Percentiles rank a stretch among this genome's conserved stretches.
Evolutionary conservation across 2,113 vertebrate species (phyloP).

Genomic region (Psephotus haematonotus): DNA sequence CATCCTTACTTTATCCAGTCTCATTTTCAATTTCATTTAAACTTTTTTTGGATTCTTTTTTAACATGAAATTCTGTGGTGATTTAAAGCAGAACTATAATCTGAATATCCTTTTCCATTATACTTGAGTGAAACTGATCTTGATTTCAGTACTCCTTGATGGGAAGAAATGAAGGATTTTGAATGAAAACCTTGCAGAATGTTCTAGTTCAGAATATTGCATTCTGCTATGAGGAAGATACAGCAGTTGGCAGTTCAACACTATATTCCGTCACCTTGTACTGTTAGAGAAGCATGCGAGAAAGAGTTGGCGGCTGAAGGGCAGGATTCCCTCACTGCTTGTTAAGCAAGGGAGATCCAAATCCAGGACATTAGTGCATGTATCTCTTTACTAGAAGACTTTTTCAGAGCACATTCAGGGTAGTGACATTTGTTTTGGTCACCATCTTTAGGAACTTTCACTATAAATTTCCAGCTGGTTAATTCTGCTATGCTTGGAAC

Average conservation of each 20-base stretch:
- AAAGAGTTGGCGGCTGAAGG: not conserved
- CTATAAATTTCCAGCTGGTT: not conserved
- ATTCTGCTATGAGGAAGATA: not conserved
- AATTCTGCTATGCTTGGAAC: not conserved
- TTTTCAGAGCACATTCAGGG: not conserved
- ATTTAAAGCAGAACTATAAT: not conserved
- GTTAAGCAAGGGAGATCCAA: not conserved
- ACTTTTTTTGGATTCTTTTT: not conserved
- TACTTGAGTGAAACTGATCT: not conserved
- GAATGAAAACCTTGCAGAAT: not conserved
- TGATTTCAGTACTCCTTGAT: not conserved
- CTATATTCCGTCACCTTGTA: not conserved
- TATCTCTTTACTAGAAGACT: not conserved
- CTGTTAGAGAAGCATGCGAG: not conserved
- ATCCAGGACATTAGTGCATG: accelerated
- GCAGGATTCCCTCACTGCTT: not conserved
- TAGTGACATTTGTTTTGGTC: not conserved
- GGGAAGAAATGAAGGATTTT: not conserved
- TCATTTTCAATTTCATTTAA: not conserved
- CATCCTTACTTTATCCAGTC: not conserved
- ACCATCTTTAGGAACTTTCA: not conserved
- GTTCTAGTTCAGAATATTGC: not conserved
- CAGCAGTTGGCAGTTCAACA: not conserved
- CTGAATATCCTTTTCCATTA: not conserved
- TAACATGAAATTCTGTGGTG: not conserved